Conservation (phyloP, 2,113 vertebrate genomes). For the Trichomycterus rosablanca region DNA sequence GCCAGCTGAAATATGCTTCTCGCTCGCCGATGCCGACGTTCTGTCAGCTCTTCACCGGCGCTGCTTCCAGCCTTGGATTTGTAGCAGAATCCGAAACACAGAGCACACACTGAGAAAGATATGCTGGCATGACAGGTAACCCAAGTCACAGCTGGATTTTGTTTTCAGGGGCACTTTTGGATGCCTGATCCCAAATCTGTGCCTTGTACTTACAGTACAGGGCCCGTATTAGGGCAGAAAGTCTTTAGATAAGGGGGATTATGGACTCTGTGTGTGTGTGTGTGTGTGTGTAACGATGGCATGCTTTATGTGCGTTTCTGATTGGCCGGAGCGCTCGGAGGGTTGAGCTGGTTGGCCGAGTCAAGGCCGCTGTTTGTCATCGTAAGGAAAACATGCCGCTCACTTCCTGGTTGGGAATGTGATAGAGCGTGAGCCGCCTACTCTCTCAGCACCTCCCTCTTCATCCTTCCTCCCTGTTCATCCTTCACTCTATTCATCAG, state of each 20-base stretch:
- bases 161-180: slow-evolving; percentile 74
- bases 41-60: slow-evolving; percentile 54
- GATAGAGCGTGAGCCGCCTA: slow-evolving; percentile 22
- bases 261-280: slow-evolving; percentile 55
- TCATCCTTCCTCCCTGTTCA: slow-evolving; percentile 17
- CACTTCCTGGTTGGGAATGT: slow-evolving; percentile 32
- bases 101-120: slow-evolving; percentile 41
- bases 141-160: slow-evolving; percentile 69
- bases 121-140: slow-evolving; percentile 73
- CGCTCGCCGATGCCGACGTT: slow-evolving; percentile 63
- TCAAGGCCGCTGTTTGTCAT: slow-evolving; percentile 31
- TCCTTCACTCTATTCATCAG: slow-evolving; percentile 11
- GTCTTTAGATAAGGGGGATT: slow-evolving; percentile 69
- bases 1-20: slow-evolving; percentile 70
- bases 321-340: slow-evolving; percentile 16
- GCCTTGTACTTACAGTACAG: slow-evolving; percentile 81
- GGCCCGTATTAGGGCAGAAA: slow-evolving; percentile 75
- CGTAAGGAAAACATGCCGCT: slow-evolving; percentile 12
- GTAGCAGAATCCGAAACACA: slow-evolving; percentile 58
- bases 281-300: slow-evolving; percentile 23
- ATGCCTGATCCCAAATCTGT: slow-evolving; percentile 77
- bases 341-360: slow-evolving; percentile 26
- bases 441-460: slow-evolving; percentile 41
- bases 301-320: slow-evolving; percentile 15
- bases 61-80: slow-evolving; percentile 72